Percentiles rank a stretch among this genome's conserved stretches.
phyloP scores from a whole-genome alignment of 2,888 invertebrate genomes.

The Augiades crinisus region DNA sequence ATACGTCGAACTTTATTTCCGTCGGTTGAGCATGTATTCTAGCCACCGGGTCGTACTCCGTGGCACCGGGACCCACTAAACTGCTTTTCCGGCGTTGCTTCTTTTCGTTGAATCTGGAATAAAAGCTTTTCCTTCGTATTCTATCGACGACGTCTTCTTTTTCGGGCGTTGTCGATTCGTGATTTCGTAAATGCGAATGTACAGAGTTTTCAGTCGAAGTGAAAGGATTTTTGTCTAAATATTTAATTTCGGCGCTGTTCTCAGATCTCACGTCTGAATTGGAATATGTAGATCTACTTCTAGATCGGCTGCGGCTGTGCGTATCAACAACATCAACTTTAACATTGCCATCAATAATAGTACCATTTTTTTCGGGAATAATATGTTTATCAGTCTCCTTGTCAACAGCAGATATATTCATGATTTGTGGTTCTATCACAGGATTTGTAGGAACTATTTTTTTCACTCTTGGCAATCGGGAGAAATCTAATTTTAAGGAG shows the following conservation, averaged over 20 bases:
- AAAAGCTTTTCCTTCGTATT: conserved; percentile 94
- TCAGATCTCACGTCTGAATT: conserved; percentile 78
- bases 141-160: conserved; percentile 91
- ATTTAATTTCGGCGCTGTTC: conserved; percentile 51
- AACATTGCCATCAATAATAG: conserved; percentile 44
- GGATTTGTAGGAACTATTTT: conserved; percentile 80
- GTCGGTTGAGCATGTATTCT: conserved; percentile 63
- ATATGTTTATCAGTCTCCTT: conserved; percentile 59
- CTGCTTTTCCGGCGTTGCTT: conserved; percentile 86
- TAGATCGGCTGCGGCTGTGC: conserved; percentile 59
- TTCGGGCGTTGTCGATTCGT: conserved; percentile 71
- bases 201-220: conserved; percentile 42
- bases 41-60: conserved; percentile 78
- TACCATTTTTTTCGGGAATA: conserved; percentile 50
- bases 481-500: conserved; percentile 84
- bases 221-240: conserved; percentile 48
- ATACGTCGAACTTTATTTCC: conserved; percentile 58
- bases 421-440: conserved; percentile 78
- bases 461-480: conserved; percentile 80
- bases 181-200: conserved; percentile 64
- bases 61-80: conserved; percentile 82
- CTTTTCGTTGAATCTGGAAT: conserved; percentile 93
- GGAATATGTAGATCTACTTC: conserved; percentile 67
- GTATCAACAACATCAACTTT: conserved; percentile 45
- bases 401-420: conserved; percentile 57